These are phyloP conservation scores for Lycophotia porphyrea DNA, from an alignment of 2,888 invertebrate species.

Conservation along the genomic window DNA sequence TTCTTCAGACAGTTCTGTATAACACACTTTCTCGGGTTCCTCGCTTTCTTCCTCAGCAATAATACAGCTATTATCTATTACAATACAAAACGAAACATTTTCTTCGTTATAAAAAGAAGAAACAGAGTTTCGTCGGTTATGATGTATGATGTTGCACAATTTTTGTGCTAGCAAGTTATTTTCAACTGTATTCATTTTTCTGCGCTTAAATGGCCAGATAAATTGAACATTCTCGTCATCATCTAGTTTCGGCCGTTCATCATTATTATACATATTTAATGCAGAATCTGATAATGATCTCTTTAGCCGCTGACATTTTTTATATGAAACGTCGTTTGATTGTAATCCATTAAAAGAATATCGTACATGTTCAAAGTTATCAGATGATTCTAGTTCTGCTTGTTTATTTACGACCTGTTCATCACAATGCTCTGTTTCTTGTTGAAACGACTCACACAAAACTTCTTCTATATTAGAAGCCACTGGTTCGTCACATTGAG, in stretches of 20 bases:
- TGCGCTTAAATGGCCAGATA: constrained; percentile 76
- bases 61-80: constrained; percentile 84
- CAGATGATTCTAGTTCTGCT: constrained; percentile 27
- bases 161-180: constrained; percentile 73
- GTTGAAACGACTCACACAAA: constrained; percentile 14
- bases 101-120: constrained; percentile 82
- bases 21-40: constrained; percentile 78
- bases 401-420: constrained; percentile 27
- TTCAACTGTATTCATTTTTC: constrained; percentile 72
- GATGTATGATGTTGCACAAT: constrained; percentile 77
- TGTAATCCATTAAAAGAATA: constrained; percentile 37
- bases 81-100: constrained; percentile 85
- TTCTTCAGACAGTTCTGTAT: constrained; percentile 77
- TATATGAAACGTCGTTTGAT: constrained; percentile 30
- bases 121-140: constrained; percentile 84
- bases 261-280: constrained; percentile 67
- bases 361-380: constrained; percentile 22
- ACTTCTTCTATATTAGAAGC: constrained; percentile 29
- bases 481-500: constrained; percentile 32
- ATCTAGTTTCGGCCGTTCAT: constrained; percentile 63
- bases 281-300: constrained; percentile 86
- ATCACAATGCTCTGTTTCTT: constrained; percentile 5
- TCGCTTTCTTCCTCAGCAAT: constrained; percentile 81
- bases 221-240: constrained; percentile 63
- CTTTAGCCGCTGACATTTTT: constrained; percentile 71